Evolutionary conservation across 2,113 vertebrate species (phyloP), one percentile per base, ranked within the genome.

Genomic region (Cervus canadensis): DNA sequence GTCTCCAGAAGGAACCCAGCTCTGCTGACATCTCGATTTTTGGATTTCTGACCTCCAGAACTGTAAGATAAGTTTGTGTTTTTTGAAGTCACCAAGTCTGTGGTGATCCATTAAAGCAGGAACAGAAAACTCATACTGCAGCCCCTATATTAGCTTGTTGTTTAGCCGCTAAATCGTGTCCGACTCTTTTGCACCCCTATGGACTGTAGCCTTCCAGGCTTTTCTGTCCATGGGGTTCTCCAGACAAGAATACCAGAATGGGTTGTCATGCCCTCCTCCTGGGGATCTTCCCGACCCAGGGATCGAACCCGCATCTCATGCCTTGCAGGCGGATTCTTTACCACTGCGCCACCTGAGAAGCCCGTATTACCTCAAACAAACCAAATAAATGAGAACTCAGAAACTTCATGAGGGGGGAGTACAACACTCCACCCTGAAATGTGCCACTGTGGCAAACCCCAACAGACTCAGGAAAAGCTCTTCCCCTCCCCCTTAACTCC

Each of bases 381-480:
- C 43, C 48, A 84, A 96, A 67, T 92, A 95, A 95, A 95, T 76
- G 56, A 90, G 79, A 97, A 86, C 48, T 82, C 54, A 94, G 89
- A 97, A 76, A 76, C 43, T 52, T 84, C 28, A 43, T 43, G 54
- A 30, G 16, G 2, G 3, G 26, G 19, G 5, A 76, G 28, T 45
- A 85, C n/a, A 90, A 60, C 12, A 50, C 23, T 16, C 14, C 43
- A 43, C 54, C n/a, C 54, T 25, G 67, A 59, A 52, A 84, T 52
- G n/a, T 36, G 26, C 56, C 79, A 76, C 64, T 52, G 84, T 76
- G 33, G n/a, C 26, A 76, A 95, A 74, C 59, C 19, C n/a, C 79
- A 52, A 14, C 33, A 84, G 64, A 40, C 78, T 83, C 25, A 84
- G 62, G 52, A 43, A 85, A 85, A 76, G 28, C 19, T 78, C 74